phyloP scores from a whole-genome alignment of 2,113 vertebrate genomes.

The Brachyhypopomus gauderio region DNA sequence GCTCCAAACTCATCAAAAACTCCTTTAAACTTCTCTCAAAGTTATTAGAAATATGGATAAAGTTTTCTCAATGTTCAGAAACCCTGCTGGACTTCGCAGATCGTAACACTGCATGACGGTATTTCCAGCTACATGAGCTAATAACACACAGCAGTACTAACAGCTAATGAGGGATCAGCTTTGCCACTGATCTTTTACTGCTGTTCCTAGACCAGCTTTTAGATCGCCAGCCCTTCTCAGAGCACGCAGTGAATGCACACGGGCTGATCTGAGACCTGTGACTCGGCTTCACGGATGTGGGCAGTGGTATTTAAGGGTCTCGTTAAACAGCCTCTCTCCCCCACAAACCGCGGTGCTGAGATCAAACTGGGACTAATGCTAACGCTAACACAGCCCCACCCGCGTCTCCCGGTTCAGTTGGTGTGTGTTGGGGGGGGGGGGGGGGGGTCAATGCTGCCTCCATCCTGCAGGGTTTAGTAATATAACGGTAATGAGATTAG shows the following conservation, averaged over 20 bases:
- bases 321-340: not conserved
- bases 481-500: constrained; percentile 53
- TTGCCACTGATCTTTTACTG: not conserved
- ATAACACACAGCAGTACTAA: not conserved
- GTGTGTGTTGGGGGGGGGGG: not conserved
- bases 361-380: too few relatives aligned
- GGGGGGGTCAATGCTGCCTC: not conserved
- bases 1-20: too few relatives aligned
- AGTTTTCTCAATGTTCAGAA: too few relatives aligned
- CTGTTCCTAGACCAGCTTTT: not conserved
- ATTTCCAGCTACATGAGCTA: not conserved
- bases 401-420: too few relatives aligned
- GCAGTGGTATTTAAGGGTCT: not conserved
- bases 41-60: too few relatives aligned
- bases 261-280: not conserved
- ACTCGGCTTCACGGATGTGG: not conserved
- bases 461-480: constrained; percentile 51
- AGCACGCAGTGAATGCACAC: not conserved
- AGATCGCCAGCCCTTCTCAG: not conserved
- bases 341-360: not conserved
- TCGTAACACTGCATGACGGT: too few relatives aligned
- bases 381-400: too few relatives aligned
- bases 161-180: not conserved
- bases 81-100: too few relatives aligned
- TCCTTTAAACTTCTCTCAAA: too few relatives aligned